Base-by-base conservation (phyloP, 2,797 vertebrate species). In the Manis pentadactyla region DNA sequence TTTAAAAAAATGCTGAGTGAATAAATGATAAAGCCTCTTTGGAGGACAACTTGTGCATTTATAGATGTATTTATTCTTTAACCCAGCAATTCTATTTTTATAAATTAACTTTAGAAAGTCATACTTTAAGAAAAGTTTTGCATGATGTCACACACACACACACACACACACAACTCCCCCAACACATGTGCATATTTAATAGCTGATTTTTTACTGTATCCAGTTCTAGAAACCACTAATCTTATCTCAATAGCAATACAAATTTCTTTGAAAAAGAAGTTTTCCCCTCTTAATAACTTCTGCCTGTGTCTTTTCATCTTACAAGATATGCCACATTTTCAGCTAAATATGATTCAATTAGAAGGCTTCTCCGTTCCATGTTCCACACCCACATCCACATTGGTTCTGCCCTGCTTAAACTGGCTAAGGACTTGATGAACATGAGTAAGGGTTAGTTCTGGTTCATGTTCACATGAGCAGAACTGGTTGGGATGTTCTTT, bases 181-280 rank as follows among this genome's bases (percentile, higher is more conserved):
- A 13, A 39, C 13, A 82, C 55, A 79, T 7, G 42, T 92, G 23
- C 12, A 34, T 75, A 51, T 18, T 46, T 61, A 59, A 46, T 68
- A 49, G 46, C 71, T 64, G 74, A 29, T 66, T 68, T 61, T 75
- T 85, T 59, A 73, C 42, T 55, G 23, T 64, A 57, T 86, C 68
- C 39, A 64, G 17, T 92, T 96, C 89, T 53, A 29, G 34, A 95
- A 93, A 84, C 21, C 57, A 90, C 11, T 17, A 79, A 86, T 77
- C 19, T 64, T 87, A 81, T 42, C 79, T 59, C 83, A 64, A 21
- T 55, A 90, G 21, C 17, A 37, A 68, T 61, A 64, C 3, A 74
- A 86, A 68, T 74, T 87, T 94, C 31, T 87, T 93, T 71, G 51
- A 69, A 74, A 69, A 84, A 81, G 69, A 14, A 73, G 5, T n/a